A percentile compares a stretch with the other conserved stretches of the same genome.
phyloP scores from a whole-genome alignment of 30 jellyfish, hydroid and myxozoan genomes.

The Aurelia sp. region DNA sequence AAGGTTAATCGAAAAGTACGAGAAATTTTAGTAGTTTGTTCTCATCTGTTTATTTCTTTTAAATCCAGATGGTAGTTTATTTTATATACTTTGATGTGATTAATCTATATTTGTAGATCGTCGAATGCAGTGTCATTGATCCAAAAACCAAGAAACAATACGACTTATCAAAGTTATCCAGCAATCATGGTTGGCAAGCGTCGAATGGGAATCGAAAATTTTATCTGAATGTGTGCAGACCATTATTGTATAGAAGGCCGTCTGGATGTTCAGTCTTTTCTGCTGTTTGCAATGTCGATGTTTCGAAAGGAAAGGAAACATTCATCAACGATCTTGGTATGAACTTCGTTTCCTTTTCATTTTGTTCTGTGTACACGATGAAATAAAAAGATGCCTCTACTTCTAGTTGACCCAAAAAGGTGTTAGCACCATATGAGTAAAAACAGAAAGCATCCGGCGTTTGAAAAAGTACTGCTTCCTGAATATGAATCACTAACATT shows the following conservation, averaged over 20 bases:
- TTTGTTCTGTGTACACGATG: too few species aligned
- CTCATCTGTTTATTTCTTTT: too few species aligned
- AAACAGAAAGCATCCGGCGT: too few species aligned
- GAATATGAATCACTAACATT: too few species aligned
- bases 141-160: constrained; percentile 33
- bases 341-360: not conserved
- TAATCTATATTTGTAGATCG: constrained; percentile 34
- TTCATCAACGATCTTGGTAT: constrained; percentile 46
- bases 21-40: too few species aligned
- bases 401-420: too few species aligned
- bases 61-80: too few species aligned
- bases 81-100: too few species aligned
- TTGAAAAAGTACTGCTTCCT: too few species aligned
- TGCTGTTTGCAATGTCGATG: constrained; percentile 64
- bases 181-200: constrained; percentile 60
- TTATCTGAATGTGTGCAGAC: constrained; percentile 69
- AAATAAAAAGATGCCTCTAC: too few species aligned
- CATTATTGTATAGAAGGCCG: constrained; percentile 61
- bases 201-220: constrained; percentile 35
- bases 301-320: constrained; percentile 30
- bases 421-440: too few species aligned
- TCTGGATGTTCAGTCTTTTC: constrained; percentile 66
- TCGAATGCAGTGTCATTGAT: constrained; percentile 65
- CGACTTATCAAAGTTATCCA: constrained; percentile 60
- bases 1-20: too few species aligned